Evolutionary conservation across 2,797 vertebrate genomes (phyloP), one percentile per base, ranked within the genome.

Genomic region (Lutjanus argentimaculatus): DNA sequence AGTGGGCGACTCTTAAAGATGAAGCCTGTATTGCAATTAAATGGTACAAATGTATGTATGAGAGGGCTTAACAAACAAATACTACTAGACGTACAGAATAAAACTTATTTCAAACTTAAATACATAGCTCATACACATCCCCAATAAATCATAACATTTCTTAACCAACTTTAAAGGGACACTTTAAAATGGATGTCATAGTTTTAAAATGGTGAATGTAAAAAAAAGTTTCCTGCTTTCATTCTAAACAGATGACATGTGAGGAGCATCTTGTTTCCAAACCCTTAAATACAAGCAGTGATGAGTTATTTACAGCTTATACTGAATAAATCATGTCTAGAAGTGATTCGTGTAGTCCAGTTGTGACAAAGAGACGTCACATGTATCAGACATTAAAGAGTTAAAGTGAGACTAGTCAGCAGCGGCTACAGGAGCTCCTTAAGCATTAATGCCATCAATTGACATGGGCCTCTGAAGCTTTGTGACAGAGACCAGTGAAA

Each of bases 301-400:
- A 81, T 90, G 79, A 91, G 68, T 88, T 95, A 95, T 96, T 94
- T 96, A 96, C 95, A 95, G 87, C 76, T 89, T 80, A 80, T 77
- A 87, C 65, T 75, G 85, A 86, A 70, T 85, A 85, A 90, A 91
- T 90, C 75, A 79, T 80, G 59, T 91, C 84, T 85, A 82, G 77
- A 89, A 89, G 84, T 82, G 77, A 88, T 84, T 73, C 79, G 81
- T 89, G 90, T 77, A 91, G 87, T 92, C 89, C 88, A 86, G 85
- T 69, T 85, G 88, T 90, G 82, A 89, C 84, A 67, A 79, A 80
- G 83, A 91, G 72, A 88, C 6, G 77, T 90, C 86, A 89, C 88
- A 56, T 63, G 66, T 82, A 69, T 89, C 82, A 81, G 89, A 92
- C 87, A 79, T 57, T 74, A 75, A 74, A 82, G 80, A 83, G 79